Percentiles rank a stretch among this genome's conserved stretches.
phyloP scores from a whole-genome alignment of 2,797 vertebrate species.

The Australoheros facetus region DNA sequence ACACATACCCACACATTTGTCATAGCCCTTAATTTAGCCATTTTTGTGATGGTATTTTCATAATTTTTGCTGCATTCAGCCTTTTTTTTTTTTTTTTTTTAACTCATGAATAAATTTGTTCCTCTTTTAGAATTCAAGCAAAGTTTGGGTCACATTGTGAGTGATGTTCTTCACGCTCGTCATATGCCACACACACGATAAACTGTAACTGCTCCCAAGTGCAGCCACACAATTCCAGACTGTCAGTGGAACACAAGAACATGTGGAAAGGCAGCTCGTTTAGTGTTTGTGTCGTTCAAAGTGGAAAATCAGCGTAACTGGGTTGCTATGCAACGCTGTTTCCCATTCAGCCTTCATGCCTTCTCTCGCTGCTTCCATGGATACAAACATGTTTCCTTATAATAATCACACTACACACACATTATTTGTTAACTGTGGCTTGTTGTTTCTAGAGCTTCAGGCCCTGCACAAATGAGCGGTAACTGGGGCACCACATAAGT shows the following conservation, averaged over 20 bases:
- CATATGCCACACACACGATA: neutral
- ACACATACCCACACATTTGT: neutral
- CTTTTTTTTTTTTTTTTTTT: no score
- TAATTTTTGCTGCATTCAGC: neutral
- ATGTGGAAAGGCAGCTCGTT: neutral
- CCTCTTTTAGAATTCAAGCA: neutral
- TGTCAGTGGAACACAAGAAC: neutral
- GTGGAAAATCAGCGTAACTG: neutral
- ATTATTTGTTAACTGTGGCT: neutral
- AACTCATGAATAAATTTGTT: neutral
- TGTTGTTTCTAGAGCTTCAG: neutral
- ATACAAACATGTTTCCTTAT: neutral
- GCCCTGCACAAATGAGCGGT: neutral
- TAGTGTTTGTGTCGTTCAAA: neutral
- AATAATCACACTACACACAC: neutral
- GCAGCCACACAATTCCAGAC: neutral
- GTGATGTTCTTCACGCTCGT: neutral
- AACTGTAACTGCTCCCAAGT: neutral
- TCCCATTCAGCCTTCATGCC: neutral
- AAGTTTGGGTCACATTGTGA: neutral
- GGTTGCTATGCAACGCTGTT: neutral
- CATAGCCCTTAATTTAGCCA: neutral
- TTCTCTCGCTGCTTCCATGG: neutral
- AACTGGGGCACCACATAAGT: neutral
- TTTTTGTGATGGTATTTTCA: no score